Base-by-base conservation (phyloP, 2,888 invertebrate species). In the Podotricha telesiphe region DNA sequence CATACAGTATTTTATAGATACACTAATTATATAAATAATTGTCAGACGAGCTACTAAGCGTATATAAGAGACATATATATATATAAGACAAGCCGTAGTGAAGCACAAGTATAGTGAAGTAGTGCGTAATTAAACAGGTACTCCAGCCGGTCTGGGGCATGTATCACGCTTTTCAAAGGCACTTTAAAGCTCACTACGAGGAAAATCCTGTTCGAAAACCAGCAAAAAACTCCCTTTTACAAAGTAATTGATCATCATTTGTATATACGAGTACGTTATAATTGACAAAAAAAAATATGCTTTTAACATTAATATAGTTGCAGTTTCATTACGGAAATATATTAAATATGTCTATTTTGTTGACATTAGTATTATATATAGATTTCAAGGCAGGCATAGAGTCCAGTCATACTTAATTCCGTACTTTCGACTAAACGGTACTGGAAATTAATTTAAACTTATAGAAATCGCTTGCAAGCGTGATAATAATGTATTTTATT, bases 91-190 rank as follows among this genome's bases (percentile, higher is more conserved):
- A 58, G 47, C 28, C 56, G 50, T 51, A 58, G 62, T 59, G 45
- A 40, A 65, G n/a, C 65, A 47, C 47, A 53, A 58, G 53, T 59
- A 61, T 47, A n/a, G 48, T 62, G 48, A 62, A 70, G 68, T 62
- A 58, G 19, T 68, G 58, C 58, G 68, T 71, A 71, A 71, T 71
- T 65, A 71, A 65, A 71, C 45, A 59, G 63, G 45, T 34, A 51
- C 71, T 71, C 53, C 42, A 58, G 13, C 58, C 45, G 7, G 5
- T 45, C 11, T 37, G 66, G 62, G 48, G 56, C 62, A 68, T 70
- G 55, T 70, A 65, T 68, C 68, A 58, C 47, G 63, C 61, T 48
- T 51, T 37, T 53, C 66, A 68, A 71, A 56, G 63, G 51, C 53
- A 66, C 68, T 71, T 40, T 66, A 58, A 17, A 53, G 61, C 61